A percentile compares a stretch with the other conserved stretches of the same genome.
Conservation (phyloP, 2,888 invertebrate genomes). For the Catonia carolina region DNA sequence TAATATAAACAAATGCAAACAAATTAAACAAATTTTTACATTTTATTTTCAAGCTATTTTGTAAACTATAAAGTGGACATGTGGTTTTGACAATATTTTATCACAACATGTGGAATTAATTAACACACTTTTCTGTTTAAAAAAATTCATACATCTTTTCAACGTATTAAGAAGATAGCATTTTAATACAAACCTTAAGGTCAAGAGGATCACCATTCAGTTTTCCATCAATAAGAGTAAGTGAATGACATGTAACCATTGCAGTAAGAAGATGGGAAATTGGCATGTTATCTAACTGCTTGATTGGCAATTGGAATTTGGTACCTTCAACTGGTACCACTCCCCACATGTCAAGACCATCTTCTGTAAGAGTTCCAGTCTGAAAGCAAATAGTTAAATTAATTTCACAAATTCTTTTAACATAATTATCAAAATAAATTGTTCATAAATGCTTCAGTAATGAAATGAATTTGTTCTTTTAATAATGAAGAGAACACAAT, state of each 20-base stretch:
- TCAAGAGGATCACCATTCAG: slow-evolving; percentile 93
- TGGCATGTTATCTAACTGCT: slow-evolving; percentile 47
- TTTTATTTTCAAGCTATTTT: too few relatives aligned
- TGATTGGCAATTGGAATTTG: slow-evolving; percentile 45
- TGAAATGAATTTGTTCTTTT: too few relatives aligned
- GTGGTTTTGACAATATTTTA: too few relatives aligned
- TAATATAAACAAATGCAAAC: too few relatives aligned
- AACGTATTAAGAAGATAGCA: too few relatives aligned
- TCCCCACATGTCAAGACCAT: slow-evolving; percentile 92
- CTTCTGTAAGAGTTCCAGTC: slow-evolving; percentile 95
- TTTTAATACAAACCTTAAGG: slow-evolving; percentile 58
- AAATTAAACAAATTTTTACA: too few relatives aligned
- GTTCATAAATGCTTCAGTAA: background rate
- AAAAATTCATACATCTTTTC: too few relatives aligned
- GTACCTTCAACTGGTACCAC: slow-evolving; percentile 59
- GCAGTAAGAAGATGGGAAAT: slow-evolving; percentile 54
- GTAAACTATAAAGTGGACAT: too few relatives aligned
- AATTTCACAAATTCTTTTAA: too few relatives aligned
- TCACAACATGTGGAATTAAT: too few relatives aligned
- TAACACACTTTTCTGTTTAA: too few relatives aligned
- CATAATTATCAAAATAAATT: background rate
- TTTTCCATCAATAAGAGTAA: slow-evolving; percentile 81
- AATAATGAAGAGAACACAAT: too few relatives aligned
- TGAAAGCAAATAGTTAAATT: slow-evolving; percentile 44
- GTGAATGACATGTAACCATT: slow-evolving; percentile 89